A percentile compares a stretch with the other conserved stretches of the same genome.
These are phyloP conservation scores for Ceratitis capitata DNA, from an alignment of 1,140 invertebrate species.

Conservation along the genomic window DNA sequence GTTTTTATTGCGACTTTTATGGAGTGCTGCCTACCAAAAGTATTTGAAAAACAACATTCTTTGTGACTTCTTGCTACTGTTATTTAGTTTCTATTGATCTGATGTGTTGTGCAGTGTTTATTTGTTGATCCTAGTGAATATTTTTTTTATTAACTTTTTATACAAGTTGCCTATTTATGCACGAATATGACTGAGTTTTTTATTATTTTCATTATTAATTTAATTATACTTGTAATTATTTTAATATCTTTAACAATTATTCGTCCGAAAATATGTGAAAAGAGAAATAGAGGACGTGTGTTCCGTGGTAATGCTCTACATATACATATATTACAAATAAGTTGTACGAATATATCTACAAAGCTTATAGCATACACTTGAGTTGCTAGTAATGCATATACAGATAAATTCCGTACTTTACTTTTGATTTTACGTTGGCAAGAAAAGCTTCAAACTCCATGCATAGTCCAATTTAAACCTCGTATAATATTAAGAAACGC, in stretches of 20 bases:
- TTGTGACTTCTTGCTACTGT: background rate
- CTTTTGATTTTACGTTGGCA: too few relatives aligned
- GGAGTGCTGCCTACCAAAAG: background rate
- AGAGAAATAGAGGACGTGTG: slow-evolving; percentile 16
- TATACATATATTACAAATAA: background rate
- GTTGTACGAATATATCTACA: background rate
- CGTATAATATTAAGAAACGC: too few relatives aligned
- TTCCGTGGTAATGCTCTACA: background rate
- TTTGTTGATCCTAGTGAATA: background rate
- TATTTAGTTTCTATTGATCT: background rate
- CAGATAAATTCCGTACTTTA: too few relatives aligned
- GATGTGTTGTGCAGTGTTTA: background rate
- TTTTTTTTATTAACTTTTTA: background rate
- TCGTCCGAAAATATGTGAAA: background rate
- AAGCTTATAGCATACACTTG: background rate
- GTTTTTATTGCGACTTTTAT: background rate
- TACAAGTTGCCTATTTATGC: background rate
- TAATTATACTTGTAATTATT: slow-evolving; percentile 3
- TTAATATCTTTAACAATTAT: background rate
- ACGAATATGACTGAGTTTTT: background rate
- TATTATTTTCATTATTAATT: background rate
- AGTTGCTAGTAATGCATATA: too few relatives aligned
- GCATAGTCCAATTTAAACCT: background rate
- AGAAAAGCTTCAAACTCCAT: too few relatives aligned
- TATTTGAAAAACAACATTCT: background rate